Evolutionary conservation across 2,888 invertebrate genomes (phyloP), one percentile per base, ranked within the genome.

Genomic region (Hypomecis atomaria): DNA sequence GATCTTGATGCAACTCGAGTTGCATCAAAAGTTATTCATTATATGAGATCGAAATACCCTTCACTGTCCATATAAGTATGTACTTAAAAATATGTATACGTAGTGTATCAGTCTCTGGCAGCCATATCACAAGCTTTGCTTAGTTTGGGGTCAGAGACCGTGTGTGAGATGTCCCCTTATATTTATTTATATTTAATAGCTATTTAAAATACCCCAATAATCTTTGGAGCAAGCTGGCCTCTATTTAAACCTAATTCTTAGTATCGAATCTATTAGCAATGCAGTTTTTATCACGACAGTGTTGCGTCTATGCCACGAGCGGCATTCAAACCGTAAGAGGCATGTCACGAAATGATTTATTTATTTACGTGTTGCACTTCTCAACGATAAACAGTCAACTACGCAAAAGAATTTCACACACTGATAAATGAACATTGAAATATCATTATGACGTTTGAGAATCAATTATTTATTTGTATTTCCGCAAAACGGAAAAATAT

Each of bases 321-420:
- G 59, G 50, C 56, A 49, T 52, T 71, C 48, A 57, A 36, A 43
- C 57, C 55, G 37, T 66, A 71, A 71, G 67, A 63, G 56, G 65
- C 43, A 62, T 65, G 65, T 68, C 71, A 70, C 71, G 71, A 66
- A 62, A 45, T 47, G 36, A 38, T 23, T 52, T 59, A 55, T 58
- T 61, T 59, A 44, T 49, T 50, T 60, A 61, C 40, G 58, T 52
- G 61, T 53, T 63, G 59, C 47, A 62, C 44, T 53, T 57, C 50
- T 56, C 57, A 55, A 38, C 54, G 59, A 34, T 54, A 61, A 11
- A 50, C 10, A 45, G 7, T 38, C 10, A 54, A 45, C 50, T 55
- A 33, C 49, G 45, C 44, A 62, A 23, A 55, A 60, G 40, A 54
- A 8, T 43, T 62, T 55, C 13, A 37, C 23, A 23, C 23, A 23